A percentile compares a stretch with the other conserved stretches of the same genome.
Evolutionary conservation across 2,113 vertebrate genomes (phyloP).

Genomic region (Coptodon rendalli): DNA sequence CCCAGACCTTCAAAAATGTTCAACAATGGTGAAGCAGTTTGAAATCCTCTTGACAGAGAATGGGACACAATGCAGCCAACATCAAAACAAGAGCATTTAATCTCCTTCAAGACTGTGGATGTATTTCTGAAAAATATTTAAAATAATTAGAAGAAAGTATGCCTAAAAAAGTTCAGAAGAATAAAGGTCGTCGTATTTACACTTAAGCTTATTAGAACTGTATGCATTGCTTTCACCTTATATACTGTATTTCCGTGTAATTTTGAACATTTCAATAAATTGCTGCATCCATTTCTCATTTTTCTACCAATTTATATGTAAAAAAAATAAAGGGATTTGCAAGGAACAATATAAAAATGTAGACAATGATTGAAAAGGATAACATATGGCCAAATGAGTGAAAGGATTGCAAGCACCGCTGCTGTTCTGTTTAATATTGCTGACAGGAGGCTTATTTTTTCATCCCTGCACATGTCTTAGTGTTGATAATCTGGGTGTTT

Average conservation of each 20-base stretch:
- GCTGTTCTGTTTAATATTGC: background rate
- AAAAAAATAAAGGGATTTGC: accelerated
- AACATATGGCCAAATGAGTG: background rate
- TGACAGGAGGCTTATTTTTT: background rate
- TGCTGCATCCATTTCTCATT: background rate
- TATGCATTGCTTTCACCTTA: background rate
- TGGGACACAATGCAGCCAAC: background rate
- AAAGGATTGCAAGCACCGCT: background rate
- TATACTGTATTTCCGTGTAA: accelerated
- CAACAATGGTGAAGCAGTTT: background rate
- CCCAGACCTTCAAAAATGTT: background rate
- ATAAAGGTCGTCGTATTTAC: background rate
- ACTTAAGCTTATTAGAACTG: accelerated
- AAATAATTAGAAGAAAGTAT: background rate
- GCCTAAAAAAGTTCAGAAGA: background rate
- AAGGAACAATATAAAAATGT: background rate
- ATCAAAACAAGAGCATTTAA: background rate
- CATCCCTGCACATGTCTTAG: background rate
- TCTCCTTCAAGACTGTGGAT: background rate
- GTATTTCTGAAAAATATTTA: background rate
- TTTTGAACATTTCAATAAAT: background rate
- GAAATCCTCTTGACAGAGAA: background rate
- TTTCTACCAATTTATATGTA: background rate
- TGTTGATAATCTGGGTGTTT: background rate
- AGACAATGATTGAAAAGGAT: background rate